A percentile compares a stretch with the other conserved stretches of the same genome.
Conservation (phyloP, 2,888 invertebrate genomes). For the Tinea trinotella region DNA sequence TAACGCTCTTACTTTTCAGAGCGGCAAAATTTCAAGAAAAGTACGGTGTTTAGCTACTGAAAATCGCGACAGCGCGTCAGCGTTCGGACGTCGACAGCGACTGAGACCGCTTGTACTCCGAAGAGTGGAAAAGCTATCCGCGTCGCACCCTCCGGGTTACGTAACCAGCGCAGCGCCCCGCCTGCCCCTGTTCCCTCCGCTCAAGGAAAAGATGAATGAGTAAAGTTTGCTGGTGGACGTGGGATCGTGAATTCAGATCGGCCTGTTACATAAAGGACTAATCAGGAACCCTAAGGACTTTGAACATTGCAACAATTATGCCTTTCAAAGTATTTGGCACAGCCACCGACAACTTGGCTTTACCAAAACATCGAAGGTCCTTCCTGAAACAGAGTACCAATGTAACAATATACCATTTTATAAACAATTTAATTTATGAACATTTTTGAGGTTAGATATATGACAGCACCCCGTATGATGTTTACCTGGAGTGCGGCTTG, state of each 20-base stretch:
- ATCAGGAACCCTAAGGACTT: not conserved
- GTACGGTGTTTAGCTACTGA: not conserved
- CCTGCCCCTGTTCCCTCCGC: conserved; percentile 58
- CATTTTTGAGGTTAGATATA: too few relatives aligned
- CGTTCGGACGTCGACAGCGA: conserved; percentile 1
- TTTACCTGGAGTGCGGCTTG: too few relatives aligned
- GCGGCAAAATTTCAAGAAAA: not conserved
- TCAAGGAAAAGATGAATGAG: conserved; percentile 70
- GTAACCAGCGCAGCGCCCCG: conserved; percentile 56
- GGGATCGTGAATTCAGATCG: conserved; percentile 55
- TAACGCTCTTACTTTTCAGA: not conserved
- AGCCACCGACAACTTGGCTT: too few relatives aligned
- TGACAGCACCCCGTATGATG: too few relatives aligned
- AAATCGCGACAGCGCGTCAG: not conserved
- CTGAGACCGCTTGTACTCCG: conserved; percentile 5
- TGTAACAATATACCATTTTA: too few relatives aligned
- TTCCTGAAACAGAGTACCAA: too few relatives aligned
- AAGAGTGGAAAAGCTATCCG: conserved; percentile 12
- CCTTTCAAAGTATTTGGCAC: not conserved
- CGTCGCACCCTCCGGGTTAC: conserved; percentile 32
- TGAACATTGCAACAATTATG: conserved; percentile 1
- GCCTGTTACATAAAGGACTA: conserved; percentile 16
- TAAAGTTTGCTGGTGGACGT: conserved; percentile 64
- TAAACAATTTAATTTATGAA: too few relatives aligned
- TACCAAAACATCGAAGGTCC: too few relatives aligned